phyloP scores from a whole-genome alignment of 1,140 invertebrate genomes.

The Polypedilum pembai region DNA sequence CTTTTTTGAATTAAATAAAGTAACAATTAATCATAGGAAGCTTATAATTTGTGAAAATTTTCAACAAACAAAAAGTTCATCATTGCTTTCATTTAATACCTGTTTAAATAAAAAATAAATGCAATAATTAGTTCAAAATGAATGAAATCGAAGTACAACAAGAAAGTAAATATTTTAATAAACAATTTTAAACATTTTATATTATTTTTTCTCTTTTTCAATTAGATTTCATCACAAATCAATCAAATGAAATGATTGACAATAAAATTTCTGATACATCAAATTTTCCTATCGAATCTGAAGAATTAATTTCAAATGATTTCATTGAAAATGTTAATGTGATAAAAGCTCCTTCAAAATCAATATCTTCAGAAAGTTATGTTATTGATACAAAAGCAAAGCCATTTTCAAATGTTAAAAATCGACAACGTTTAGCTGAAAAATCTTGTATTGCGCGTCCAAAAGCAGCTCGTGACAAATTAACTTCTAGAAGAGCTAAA shows the following conservation, averaged over 20 bases:
- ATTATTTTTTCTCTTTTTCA: too few relatives aligned
- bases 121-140: too few relatives aligned
- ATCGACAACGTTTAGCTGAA: neutral
- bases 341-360: neutral
- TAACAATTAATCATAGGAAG: too few relatives aligned
- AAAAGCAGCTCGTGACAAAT: neutral
- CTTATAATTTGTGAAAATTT: too few relatives aligned
- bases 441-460: neutral
- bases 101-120: too few relatives aligned
- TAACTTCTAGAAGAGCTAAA: neutral
- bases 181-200: too few relatives aligned
- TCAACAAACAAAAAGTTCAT: too few relatives aligned
- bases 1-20: too few relatives aligned
- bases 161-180: too few relatives aligned
- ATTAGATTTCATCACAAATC: too few relatives aligned
- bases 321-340: neutral
- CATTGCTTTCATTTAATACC: too few relatives aligned
- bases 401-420: neutral
- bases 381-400: neutral
- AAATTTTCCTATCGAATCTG: neutral
- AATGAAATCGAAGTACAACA: too few relatives aligned
- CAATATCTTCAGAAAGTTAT: neutral
- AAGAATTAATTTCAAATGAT: neutral
- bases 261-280: neutral
- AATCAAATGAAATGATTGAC: neutral